Evolutionary conservation across 2,888 invertebrate species (phyloP), one percentile per base, ranked within the genome.

Genomic region (Capitulum mitella): DNA sequence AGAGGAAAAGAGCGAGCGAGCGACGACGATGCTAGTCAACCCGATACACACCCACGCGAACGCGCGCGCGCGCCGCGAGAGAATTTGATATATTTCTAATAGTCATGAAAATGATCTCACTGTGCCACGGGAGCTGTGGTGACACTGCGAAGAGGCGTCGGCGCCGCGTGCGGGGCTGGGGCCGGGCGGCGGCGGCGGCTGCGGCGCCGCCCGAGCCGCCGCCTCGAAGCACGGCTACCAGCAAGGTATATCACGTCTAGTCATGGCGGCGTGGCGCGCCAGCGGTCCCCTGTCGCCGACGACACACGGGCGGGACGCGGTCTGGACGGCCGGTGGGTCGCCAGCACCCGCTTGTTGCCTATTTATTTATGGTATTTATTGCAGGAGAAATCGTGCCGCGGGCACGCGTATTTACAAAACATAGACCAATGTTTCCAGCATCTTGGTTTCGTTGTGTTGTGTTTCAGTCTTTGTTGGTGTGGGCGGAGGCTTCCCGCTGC

Each of bases 51-150:
- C 26, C 10, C n/a, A 32, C 77, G 46, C 78, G 64, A 43, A 64
- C 58, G 8, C n/a, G n/a, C 8, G 29, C 37, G 22, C 37, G 40
- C 26, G 70, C 37, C 70, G 32, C 16, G 29, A 2, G 40, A 40
- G 70, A 70, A 40, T 70, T 70, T 70, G 40, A 70, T 70, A 70
- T 70, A 70, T 70, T 70, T 70, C 70, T 70, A 70, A 70, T 70
- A 70, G 70, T 70, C 70, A 70, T 70, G 70, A 70, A 70, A 70
- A 70, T 70, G 70, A 70, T 70, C 70, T 70, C 70, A 70, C 70
- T 40, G 70, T 70, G 70, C 40, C 70, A 40, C 70, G 70, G 34
- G 40, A 64, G 70, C 14, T 40, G 70, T 40, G 70, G 70, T 22
- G 29, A 26, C 70, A 26, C 19, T 22, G 40, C 58, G 10, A 22